Evolutionary conservation across 2,797 vertebrate genomes (phyloP).

Genomic region (Scomberomorus guttatus): DNA sequence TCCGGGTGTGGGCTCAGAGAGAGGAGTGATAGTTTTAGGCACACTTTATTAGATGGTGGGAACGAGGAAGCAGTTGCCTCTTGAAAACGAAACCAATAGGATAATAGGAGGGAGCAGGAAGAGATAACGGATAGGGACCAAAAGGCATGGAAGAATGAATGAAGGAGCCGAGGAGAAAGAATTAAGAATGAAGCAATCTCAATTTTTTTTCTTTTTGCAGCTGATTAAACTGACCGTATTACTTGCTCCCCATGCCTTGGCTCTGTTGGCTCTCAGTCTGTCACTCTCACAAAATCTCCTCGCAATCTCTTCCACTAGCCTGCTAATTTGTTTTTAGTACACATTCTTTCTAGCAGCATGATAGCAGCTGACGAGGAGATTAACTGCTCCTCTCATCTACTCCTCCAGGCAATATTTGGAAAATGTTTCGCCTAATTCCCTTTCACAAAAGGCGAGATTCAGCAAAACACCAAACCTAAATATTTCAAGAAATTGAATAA

Average conservation of each 20-base stretch:
- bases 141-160: constrained; percentile 33
- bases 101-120: constrained; percentile 18
- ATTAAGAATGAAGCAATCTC: constrained; percentile 22
- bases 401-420: constrained; percentile 37
- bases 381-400: constrained; percentile 13
- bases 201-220: constrained; percentile 1
- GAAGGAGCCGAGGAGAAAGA: constrained; percentile 21
- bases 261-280: background rate
- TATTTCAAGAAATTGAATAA: constrained; percentile 55
- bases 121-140: constrained; percentile 30
- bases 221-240: constrained; percentile 15
- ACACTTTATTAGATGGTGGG: constrained; percentile 42
- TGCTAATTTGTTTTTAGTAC: constrained; percentile 27
- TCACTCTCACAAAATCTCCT: constrained; percentile 14
- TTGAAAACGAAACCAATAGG: constrained; percentile 33
- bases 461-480: constrained; percentile 54
- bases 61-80: constrained; percentile 8
- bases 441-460: constrained; percentile 45
- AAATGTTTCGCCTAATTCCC: constrained; percentile 39
- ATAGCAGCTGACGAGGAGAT: constrained; percentile 36
- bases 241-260: constrained; percentile 7
- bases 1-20: constrained; percentile 32
- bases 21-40: constrained; percentile 39
- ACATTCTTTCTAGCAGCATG: constrained; percentile 10
- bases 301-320: background rate